Conservation (phyloP, 2,113 vertebrate genomes). For the Campylomormyrus tamandua region DNA sequence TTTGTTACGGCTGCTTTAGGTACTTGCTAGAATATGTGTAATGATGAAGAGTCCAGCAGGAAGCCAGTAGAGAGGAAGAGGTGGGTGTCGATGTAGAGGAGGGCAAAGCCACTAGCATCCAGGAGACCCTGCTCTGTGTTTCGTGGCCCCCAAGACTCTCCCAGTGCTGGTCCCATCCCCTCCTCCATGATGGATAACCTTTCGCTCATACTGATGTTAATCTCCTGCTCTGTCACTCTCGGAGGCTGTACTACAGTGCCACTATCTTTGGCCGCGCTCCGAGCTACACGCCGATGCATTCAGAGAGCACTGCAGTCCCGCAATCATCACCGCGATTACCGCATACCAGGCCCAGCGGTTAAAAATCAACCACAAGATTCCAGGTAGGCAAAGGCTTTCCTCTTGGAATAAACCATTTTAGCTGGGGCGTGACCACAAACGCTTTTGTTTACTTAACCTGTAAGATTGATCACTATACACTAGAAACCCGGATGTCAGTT, state of each 20-base stretch:
- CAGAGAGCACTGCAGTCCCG: not conserved
- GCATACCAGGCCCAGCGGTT: not conserved
- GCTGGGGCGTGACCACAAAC: not conserved
- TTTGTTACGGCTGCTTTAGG: not conserved
- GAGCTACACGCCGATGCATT: not conserved
- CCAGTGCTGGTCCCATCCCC: not conserved
- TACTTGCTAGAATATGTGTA: not conserved
- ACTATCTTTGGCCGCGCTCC: not conserved
- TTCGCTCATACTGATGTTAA: constrained; percentile 1
- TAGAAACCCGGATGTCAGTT: not conserved
- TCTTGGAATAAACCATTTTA: not conserved
- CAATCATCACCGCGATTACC: not conserved
- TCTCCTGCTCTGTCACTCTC: not conserved
- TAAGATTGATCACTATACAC: constrained; percentile 14
- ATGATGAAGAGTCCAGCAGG: not conserved
- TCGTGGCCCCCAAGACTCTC: not conserved
- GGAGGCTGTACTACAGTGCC: not conserved
- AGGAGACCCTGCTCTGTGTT: not conserved
- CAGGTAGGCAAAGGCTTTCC: not conserved
- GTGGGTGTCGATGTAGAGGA: not conserved
- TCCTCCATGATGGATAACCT: constrained; percentile 12
- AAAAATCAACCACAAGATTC: not conserved
- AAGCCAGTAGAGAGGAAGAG: not conserved
- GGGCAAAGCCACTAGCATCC: not conserved
- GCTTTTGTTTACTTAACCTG: not conserved